Evolutionary conservation across 2,888 invertebrate species (phyloP).

Genomic region (Plagodis dolabraria): DNA sequence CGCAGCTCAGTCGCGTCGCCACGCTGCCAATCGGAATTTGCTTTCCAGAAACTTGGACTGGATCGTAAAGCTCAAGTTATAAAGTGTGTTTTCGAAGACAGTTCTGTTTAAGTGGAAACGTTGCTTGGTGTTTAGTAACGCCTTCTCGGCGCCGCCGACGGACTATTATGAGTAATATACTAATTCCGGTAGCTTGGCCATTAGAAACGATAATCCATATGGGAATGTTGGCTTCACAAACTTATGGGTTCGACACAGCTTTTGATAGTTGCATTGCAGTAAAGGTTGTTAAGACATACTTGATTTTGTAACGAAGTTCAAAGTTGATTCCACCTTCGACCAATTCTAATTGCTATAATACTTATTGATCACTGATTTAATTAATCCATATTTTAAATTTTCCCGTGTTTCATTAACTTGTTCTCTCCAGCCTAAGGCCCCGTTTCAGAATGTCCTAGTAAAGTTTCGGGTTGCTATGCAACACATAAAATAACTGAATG

Average conservation of each 20-base stretch:
- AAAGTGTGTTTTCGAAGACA: conserved; percentile 34
- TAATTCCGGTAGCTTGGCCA: conserved; percentile 80
- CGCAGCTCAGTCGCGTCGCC: conserved; percentile 40
- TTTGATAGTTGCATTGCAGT: neutral
- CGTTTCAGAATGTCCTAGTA: no score
- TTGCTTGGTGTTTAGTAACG: conserved; percentile 61
- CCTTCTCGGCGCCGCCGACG: conserved; percentile 73
- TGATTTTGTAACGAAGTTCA: no score
- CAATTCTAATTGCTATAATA: no score
- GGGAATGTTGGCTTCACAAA: conserved; percentile 47
- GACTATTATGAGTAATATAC: conserved; percentile 79
- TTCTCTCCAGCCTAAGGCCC: no score
- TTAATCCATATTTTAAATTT: no score
- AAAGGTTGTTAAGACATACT: no score
- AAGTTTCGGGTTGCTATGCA: no score
- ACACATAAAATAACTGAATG: no score
- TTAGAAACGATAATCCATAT: conserved; percentile 70
- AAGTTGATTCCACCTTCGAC: no score
- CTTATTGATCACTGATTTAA: no score
- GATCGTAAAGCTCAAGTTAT: conserved; percentile 8
- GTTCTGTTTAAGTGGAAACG: conserved; percentile 30
- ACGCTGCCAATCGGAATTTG: neutral
- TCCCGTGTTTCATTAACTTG: no score
- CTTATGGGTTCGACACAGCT: neutral
- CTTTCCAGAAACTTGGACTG: conserved; percentile 1